Base-by-base conservation (phyloP, 2,113 vertebrate genomes). In the Mus spicilegus region DNA sequence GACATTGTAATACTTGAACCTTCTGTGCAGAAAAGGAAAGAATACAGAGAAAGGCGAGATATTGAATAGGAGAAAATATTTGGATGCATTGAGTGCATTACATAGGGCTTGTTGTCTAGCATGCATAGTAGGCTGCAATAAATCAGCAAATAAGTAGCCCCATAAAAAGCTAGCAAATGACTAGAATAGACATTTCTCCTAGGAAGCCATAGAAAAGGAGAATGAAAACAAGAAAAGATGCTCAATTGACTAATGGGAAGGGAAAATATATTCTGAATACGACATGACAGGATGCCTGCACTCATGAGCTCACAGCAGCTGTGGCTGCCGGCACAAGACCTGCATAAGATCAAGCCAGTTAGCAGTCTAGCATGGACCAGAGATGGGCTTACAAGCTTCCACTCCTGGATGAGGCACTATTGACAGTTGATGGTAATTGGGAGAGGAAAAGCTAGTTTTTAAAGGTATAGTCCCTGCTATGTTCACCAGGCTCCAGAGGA, bases 351-450 rank as follows among this genome's bases (percentile, higher is more conserved):
- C 61, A 67, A 49, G 84, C 61, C 84, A 49, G 5, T 67, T 42
- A 67, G 2, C 17, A 22, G 11, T 49, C 42, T 5, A 6, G 39
- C 5, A 1, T 20, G 84, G 84, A 67, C 3, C 0, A 2, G 9
- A 65, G 61, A 33, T 10, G 17, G 9, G 5, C 26, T 67, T 19
- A 46, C 16, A 36, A 49, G 10, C 16, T 30, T 49, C 16, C 28
- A 67, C 16, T 8, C 17, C 14, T 22, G 28, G 17, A 33, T 36
- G 24, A 49, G 28, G 61, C 49, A 24, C 26, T 46, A 17, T 6
- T 49, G 82, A 67, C 82, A 67, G 63, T 20, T 49, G 63, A 67
- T 49, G 17, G 28, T 10, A 7, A 1, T 42, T 86, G 42, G 28
- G 46, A 28, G 46, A 78, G 14, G 42, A 17, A 78, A 30, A 17